Conservation (phyloP, 2,113 vertebrate species). For the Puntigrus tetrazona region DNA sequence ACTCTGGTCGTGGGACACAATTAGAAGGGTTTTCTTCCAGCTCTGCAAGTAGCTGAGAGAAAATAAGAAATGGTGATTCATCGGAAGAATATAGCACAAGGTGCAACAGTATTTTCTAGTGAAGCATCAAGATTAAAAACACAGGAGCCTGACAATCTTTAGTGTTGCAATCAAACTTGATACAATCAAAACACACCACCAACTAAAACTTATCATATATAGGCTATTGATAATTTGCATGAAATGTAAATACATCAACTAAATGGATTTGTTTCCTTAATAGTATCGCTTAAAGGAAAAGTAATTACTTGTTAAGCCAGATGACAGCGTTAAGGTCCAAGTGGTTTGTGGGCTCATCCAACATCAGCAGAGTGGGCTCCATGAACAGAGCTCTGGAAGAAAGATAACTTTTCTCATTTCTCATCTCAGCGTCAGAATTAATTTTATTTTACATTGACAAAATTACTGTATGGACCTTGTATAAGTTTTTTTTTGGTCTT, state of each 20-base stretch:
- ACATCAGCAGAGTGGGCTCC: slow-evolving; percentile 91
- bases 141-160: background rate
- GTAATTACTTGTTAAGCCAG: slow-evolving; percentile 91
- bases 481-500: too few relatives aligned
- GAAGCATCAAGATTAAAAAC: background rate
- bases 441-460: background rate
- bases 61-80: background rate
- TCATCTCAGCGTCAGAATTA: background rate
- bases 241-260: background rate
- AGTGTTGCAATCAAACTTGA: background rate
- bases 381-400: slow-evolving; percentile 85
- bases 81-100: background rate
- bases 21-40: slow-evolving; percentile 91
- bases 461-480: too few relatives aligned
- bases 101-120: background rate
- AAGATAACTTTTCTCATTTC: background rate
- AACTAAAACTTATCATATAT: too few relatives aligned
- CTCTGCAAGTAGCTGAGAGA: slow-evolving; percentile 84
- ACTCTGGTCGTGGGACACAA: slow-evolving; percentile 93
- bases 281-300: background rate
- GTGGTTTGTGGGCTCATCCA: slow-evolving; percentile 94
- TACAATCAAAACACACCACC: background rate
- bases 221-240: background rate
- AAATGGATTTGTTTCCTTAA: background rate
- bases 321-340: slow-evolving; percentile 94